Evolutionary conservation across 1,140 invertebrate genomes (phyloP).

Genomic region (Planococcus citri): DNA sequence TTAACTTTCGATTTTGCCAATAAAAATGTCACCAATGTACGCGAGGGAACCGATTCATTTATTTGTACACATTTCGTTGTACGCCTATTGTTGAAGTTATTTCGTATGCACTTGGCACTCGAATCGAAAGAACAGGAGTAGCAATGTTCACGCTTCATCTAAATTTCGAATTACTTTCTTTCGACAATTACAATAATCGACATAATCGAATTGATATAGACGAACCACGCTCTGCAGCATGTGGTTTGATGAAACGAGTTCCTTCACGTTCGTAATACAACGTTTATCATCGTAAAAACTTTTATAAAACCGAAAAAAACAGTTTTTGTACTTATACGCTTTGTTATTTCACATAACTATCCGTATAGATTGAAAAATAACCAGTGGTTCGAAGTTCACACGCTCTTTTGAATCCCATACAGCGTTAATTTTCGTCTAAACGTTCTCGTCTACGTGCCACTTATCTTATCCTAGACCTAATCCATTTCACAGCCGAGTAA

Average conservation of each 20-base stretch:
- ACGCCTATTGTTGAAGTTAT: neutral
- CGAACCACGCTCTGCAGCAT: neutral
- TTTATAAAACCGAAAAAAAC: neutral
- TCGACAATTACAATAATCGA: slow-evolving; percentile 16
- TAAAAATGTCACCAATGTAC: neutral
- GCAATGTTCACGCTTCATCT: slow-evolving; percentile 10
- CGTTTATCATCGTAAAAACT: neutral
- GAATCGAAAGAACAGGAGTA: slow-evolving; percentile 7
- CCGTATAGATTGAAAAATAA: neutral
- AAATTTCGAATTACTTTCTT: slow-evolving; percentile 16
- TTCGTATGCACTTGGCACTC: neutral
- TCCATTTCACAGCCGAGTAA: no score
- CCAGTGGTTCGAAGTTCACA: neutral
- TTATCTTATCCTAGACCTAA: no score
- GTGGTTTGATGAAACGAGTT: slow-evolving; percentile 3
- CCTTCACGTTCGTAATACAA: neutral
- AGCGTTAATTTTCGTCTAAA: neutral
- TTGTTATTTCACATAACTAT: neutral
- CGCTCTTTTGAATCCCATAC: neutral
- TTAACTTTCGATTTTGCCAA: neutral
- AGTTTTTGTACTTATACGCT: neutral
- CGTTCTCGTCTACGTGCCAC: neutral
- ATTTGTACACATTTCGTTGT: neutral
- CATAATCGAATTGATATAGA: slow-evolving; percentile 16
- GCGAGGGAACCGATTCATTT: slow-evolving; percentile 1